phyloP scores from a whole-genome alignment of 2,797 vertebrate species.

The Gobionotothen gibberifrons region DNA sequence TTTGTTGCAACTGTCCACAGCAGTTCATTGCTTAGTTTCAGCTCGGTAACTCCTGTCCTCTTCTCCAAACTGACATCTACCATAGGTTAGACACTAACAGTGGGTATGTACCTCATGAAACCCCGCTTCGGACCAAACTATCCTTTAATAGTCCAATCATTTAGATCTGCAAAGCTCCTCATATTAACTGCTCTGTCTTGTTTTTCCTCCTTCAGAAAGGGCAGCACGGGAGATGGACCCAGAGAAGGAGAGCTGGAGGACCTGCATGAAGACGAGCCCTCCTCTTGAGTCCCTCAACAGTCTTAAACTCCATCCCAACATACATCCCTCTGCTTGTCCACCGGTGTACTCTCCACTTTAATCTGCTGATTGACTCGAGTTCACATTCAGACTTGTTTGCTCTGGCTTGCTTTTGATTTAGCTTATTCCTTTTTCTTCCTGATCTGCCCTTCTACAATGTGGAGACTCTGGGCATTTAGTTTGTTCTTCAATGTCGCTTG shows the following conservation, averaged over 20 bases:
- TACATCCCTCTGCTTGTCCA: slow-evolving; percentile 13
- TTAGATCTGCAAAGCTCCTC: neutral
- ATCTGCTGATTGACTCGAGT: neutral
- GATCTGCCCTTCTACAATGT: neutral
- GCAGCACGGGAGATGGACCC: slow-evolving; percentile 88
- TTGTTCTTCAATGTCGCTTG: neutral
- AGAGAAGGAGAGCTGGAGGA: slow-evolving; percentile 92
- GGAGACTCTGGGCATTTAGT: neutral
- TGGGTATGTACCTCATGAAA: no score
- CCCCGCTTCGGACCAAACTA: no score
- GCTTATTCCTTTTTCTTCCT: neutral
- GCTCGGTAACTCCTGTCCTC: no score
- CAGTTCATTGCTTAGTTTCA: no score
- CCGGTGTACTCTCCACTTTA: slow-evolving; percentile 14
- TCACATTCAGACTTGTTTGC: neutral
- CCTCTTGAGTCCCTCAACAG: slow-evolving; percentile 81
- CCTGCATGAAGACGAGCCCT: slow-evolving; percentile 91
- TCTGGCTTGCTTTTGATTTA: slow-evolving; percentile 7
- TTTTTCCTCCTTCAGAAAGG: slow-evolving; percentile 83
- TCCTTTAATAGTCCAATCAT: neutral
- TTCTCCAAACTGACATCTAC: no score
- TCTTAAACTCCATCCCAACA: slow-evolving; percentile 15
- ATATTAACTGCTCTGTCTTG: slow-evolving; percentile 1
- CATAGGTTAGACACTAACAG: no score
- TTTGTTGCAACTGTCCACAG: no score